A percentile compares a stretch with the other conserved stretches of the same genome.
Evolutionary conservation across 2,888 invertebrate species (phyloP).

Genomic region (Chironomus riparius): DNA sequence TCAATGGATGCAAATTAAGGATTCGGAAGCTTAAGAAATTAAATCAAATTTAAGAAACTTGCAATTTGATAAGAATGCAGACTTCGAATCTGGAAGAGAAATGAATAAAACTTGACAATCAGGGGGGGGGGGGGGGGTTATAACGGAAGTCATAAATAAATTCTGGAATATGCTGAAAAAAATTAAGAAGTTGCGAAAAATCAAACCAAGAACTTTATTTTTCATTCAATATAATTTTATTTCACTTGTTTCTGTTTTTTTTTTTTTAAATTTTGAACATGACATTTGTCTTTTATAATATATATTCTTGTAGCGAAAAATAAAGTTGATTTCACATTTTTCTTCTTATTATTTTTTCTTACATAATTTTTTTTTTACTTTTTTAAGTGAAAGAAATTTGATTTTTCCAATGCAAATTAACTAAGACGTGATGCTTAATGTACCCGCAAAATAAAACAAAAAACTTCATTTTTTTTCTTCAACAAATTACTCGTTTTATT

Average conservation of each 20-base stretch:
- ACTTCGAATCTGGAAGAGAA: too few relatives aligned
- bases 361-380: neutral
- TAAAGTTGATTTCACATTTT: slow-evolving; percentile 12
- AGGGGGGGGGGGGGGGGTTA: too few relatives aligned
- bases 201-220: neutral
- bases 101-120: too few relatives aligned
- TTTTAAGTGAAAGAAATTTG: neutral
- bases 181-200: neutral
- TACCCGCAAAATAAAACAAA: neutral
- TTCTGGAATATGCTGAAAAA: neutral
- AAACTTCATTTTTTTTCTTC: neutral
- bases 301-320: slow-evolving; percentile 16
- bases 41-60: too few relatives aligned
- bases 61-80: too few relatives aligned
- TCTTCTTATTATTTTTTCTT: neutral
- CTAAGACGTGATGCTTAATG: neutral
- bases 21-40: too few relatives aligned
- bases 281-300: slow-evolving; percentile 12
- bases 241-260: slow-evolving; percentile 6
- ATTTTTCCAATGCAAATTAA: slow-evolving; percentile 2
- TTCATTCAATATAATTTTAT: slow-evolving; percentile 18
- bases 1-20: too few relatives aligned
- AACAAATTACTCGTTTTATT: neutral
- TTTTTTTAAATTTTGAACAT: slow-evolving; percentile 3
- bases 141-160: too few relatives aligned